Evolutionary conservation across 2,888 invertebrate species (phyloP).

Genomic region (Conus canariensis): DNA sequence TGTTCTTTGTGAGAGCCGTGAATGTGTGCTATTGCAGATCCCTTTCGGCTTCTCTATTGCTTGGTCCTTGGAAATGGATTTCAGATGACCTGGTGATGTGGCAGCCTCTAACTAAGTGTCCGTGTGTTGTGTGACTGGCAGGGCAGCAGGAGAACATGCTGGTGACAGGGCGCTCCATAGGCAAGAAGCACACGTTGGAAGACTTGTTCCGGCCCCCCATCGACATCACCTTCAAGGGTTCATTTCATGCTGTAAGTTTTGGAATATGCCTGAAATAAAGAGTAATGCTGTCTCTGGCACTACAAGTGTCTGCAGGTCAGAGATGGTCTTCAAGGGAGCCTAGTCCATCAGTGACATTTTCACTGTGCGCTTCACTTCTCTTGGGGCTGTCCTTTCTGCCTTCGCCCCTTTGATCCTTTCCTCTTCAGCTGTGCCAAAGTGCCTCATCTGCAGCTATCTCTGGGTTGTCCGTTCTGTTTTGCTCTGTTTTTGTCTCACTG

Average conservation of each 20-base stretch:
- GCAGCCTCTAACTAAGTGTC: too few relatives aligned
- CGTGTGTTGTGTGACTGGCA: conserved; percentile 46
- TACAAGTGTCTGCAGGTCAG: background rate
- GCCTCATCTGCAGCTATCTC: too few relatives aligned
- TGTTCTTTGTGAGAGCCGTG: too few relatives aligned
- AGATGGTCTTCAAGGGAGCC: background rate
- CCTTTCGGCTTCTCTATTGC: too few relatives aligned
- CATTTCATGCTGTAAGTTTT: conserved; percentile 81
- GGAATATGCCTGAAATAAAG: too few relatives aligned
- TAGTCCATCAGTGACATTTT: background rate
- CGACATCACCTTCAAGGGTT: conserved; percentile 84
- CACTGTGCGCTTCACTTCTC: too few relatives aligned
- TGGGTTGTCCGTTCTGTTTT: background rate
- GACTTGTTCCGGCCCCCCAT: conserved; percentile 86
- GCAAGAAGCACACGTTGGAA: conserved; percentile 82
- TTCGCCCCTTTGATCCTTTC: too few relatives aligned
- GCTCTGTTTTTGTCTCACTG: background rate
- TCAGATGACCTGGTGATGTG: too few relatives aligned
- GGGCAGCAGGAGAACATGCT: conserved; percentile 75
- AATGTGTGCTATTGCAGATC: too few relatives aligned
- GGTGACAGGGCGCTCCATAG: conserved; percentile 53
- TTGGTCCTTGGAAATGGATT: too few relatives aligned
- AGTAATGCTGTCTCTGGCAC: background rate
- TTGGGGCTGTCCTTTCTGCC: too few relatives aligned
- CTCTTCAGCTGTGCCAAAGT: too few relatives aligned